These are phyloP conservation scores for Lasiommata megera DNA, from an alignment of 2,888 invertebrate species.

Conservation along the genomic window DNA sequence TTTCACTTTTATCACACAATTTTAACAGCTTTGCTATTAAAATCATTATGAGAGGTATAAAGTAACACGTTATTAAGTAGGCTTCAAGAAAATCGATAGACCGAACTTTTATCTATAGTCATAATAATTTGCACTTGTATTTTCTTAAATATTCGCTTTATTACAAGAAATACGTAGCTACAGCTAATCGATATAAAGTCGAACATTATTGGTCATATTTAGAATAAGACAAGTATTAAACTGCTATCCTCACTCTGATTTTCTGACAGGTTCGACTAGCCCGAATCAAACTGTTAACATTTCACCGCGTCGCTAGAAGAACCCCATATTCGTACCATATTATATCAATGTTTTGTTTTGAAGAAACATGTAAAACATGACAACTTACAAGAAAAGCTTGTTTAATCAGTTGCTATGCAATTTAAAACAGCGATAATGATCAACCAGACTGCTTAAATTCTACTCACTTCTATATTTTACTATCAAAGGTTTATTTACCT, in stretches of 20 bases:
- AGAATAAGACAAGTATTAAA: too few relatives aligned
- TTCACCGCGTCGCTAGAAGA: too few relatives aligned
- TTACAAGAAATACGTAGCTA: neutral
- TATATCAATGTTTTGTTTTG: neutral
- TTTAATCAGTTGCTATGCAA: slow-evolving; percentile 1
- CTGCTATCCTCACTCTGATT: too few relatives aligned
- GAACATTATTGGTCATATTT: too few relatives aligned
- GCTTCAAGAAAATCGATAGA: neutral
- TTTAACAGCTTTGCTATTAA: neutral
- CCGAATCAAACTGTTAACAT: too few relatives aligned
- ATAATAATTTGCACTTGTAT: neutral
- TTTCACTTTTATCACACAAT: neutral
- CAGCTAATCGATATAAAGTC: too few relatives aligned
- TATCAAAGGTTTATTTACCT: slow-evolving; percentile 18
- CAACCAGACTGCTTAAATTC: slow-evolving; percentile 10
- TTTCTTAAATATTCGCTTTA: neutral
- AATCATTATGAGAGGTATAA: neutral
- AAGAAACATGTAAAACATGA: neutral
- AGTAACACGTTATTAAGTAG: neutral
- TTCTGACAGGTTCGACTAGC: too few relatives aligned
- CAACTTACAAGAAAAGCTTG: neutral
- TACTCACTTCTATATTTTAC: slow-evolving; percentile 2
- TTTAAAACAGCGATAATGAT: slow-evolving; percentile 8
- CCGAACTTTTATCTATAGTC: neutral
- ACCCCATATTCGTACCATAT: too few relatives aligned